These are phyloP conservation scores for Theocolax elegans DNA, from an alignment of 1,140 invertebrate genomes.

Conservation along the genomic window DNA sequence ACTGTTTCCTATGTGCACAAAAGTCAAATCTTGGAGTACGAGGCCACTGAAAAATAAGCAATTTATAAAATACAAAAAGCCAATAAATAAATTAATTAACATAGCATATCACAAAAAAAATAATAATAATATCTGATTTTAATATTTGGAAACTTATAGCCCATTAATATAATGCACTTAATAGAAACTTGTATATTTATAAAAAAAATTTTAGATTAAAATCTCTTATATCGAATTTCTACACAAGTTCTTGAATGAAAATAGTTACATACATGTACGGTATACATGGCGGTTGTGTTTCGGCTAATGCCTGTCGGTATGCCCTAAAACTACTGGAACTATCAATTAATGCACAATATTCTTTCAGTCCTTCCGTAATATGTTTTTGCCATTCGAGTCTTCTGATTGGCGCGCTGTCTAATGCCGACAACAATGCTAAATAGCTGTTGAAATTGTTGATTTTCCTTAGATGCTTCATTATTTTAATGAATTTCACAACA, in stretches of 20 bases:
- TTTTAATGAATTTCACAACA: conserved; percentile 97
- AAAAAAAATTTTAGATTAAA: too few relatives aligned
- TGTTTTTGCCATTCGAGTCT: conserved; percentile 95
- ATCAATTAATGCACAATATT: conserved; percentile 95
- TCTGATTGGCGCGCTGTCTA: conserved; percentile 95
- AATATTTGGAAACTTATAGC: too few relatives aligned
- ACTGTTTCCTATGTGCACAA: conserved; percentile 97
- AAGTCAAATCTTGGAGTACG: conserved; percentile 98
- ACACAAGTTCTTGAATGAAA: neutral
- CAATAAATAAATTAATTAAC: conserved; percentile 21
- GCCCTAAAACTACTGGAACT: conserved; percentile 95
- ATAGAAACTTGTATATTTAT: too few relatives aligned
- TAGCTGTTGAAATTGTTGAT: conserved; percentile 99
- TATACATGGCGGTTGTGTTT: conserved; percentile 96
- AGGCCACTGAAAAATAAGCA: conserved; percentile 81
- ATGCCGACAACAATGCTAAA: conserved; percentile 92
- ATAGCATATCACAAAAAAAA: too few relatives aligned
- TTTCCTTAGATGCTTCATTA: conserved; percentile 97
- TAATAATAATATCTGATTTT: too few relatives aligned
- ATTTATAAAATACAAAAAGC: conserved; percentile 25
- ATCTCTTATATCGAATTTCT: neutral
- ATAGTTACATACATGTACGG: conserved; percentile 90
- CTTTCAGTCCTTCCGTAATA: conserved; percentile 91
- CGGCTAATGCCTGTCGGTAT: conserved; percentile 92
- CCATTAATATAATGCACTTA: too few relatives aligned